Percentiles rank a stretch among this genome's conserved stretches.
phyloP scores from a whole-genome alignment of 2,797 vertebrate genomes.

The Apogon hyalosoma region DNA sequence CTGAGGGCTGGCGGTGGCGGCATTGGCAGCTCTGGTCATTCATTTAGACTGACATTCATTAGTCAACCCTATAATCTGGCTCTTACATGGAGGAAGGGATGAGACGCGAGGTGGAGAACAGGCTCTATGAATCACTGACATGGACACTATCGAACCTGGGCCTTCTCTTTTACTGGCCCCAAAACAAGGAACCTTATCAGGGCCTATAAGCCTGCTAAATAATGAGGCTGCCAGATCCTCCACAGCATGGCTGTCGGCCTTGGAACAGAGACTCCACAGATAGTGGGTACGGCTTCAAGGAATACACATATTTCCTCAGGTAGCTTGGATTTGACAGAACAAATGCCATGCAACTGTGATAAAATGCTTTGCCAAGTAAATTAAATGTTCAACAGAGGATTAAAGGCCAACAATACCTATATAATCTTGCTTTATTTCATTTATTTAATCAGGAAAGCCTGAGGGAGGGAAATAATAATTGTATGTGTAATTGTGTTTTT shows the following conservation, averaged over 20 bases:
- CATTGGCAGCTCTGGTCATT: conserved; percentile 56
- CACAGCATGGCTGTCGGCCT: conserved; percentile 4
- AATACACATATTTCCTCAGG: neutral
- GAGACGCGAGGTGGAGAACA: conserved; percentile 47
- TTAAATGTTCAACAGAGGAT: neutral
- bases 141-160: conserved; percentile 50
- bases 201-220: conserved; percentile 34
- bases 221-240: conserved; percentile 56
- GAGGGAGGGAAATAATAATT: neutral
- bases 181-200: conserved; percentile 43
- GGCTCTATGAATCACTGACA: conserved; percentile 57
- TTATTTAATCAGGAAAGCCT: neutral
- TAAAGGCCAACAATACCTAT: neutral
- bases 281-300: neutral
- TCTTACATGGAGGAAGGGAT: conserved; percentile 48
- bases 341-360: neutral
- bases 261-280: conserved; percentile 21
- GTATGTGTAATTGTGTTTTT: neutral
- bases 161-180: conserved; percentile 19
- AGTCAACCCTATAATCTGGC: conserved; percentile 65
- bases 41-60: conserved; percentile 72
- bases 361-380: neutral
- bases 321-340: neutral
- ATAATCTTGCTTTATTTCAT: neutral
- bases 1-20: conserved; percentile 18